Evolutionary conservation across 2,888 invertebrate species (phyloP).

Genomic region (Dascillus cervinus): DNA sequence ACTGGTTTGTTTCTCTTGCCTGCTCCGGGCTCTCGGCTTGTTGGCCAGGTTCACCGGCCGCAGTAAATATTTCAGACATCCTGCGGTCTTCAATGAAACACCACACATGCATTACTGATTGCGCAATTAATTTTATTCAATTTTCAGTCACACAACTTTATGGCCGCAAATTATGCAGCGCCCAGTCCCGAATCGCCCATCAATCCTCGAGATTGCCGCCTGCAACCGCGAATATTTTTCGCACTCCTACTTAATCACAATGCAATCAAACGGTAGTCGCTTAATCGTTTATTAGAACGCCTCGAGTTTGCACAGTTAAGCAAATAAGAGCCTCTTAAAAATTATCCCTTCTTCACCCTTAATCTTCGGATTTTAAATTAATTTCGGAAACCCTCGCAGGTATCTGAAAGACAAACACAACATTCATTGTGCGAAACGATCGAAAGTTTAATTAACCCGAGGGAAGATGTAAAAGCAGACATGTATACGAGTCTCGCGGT

Average conservation of each 20-base stretch:
- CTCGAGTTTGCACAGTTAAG: no score
- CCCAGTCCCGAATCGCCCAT: no score
- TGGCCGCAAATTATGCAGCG: no score
- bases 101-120: constrained; percentile 32
- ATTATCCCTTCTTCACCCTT: background rate
- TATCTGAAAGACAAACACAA: constrained; percentile 30
- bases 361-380: constrained; percentile 2
- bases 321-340: no score
- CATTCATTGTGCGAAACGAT: constrained; percentile 34
- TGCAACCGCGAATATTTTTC: no score
- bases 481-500: constrained; percentile 21
- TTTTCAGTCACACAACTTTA: no score
- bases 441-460: constrained; percentile 39
- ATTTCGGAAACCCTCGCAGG: constrained; percentile 16
- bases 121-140: no score
- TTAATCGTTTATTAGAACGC: no score
- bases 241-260: no score
- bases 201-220: no score
- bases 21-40: constrained; percentile 15
- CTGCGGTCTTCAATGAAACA: constrained; percentile 32
- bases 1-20: constrained; percentile 35
- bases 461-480: constrained; percentile 26
- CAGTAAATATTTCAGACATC: constrained; percentile 38
- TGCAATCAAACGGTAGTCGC: no score
- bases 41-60: constrained; percentile 34